Percentiles rank a stretch among this genome's conserved stretches.
Evolutionary conservation across 2,888 invertebrate species (phyloP).

Genomic region (Trissolcus japonicus): DNA sequence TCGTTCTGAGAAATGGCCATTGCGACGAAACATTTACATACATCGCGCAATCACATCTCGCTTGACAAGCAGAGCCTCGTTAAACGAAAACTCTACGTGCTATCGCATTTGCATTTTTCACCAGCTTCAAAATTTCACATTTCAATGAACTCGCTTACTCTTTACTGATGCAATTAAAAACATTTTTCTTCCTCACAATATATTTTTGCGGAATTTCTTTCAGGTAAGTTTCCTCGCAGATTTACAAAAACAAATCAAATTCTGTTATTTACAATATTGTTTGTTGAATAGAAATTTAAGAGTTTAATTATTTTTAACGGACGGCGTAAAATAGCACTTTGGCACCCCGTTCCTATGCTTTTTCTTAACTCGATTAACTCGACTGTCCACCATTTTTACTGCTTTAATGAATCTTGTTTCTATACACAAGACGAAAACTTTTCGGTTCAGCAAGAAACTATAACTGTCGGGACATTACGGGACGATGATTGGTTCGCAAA

Average conservation of each 20-base stretch:
- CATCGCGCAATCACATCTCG: constrained; percentile 1
- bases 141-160: too few species aligned
- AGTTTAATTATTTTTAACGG: constrained; percentile 10
- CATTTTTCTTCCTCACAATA: too few species aligned
- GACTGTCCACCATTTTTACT: too few species aligned
- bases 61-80: background rate
- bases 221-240: constrained; percentile 10
- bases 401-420: too few species aligned
- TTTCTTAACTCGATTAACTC: too few species aligned
- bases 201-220: background rate
- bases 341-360: constrained; percentile 29
- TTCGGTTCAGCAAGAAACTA: constrained; percentile 13
- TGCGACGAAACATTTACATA: constrained; percentile 12
- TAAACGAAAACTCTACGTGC: too few species aligned
- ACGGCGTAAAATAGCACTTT: constrained; percentile 30
- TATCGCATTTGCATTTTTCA: too few species aligned
- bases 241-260: too few species aligned
- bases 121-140: too few species aligned
- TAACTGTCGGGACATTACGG: constrained; percentile 19
- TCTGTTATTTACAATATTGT: too few species aligned
- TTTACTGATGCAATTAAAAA: too few species aligned
- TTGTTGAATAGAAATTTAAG: too few species aligned
- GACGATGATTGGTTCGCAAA: constrained; percentile 36
- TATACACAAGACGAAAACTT: background rate
- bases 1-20: constrained; percentile 19